Conservation (phyloP, 2,797 vertebrate genomes). For the Lemur catta region DNA sequence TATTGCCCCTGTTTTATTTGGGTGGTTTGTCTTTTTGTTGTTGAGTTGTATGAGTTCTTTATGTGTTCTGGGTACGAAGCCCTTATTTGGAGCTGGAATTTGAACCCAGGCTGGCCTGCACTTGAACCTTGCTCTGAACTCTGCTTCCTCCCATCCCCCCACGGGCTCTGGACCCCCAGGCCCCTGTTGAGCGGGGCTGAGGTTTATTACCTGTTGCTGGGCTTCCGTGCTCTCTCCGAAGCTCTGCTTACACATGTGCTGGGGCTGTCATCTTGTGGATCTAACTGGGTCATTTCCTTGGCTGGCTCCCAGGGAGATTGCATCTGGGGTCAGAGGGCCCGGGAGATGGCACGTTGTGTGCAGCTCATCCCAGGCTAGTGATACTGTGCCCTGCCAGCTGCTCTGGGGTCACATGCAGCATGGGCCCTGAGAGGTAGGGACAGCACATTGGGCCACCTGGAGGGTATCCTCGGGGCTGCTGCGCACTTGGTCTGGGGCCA, state of each 20-base stretch:
- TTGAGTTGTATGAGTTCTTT: neutral
- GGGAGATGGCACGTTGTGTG: accelerated
- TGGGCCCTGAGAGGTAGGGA: neutral
- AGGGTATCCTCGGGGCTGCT: neutral
- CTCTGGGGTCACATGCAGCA: neutral
- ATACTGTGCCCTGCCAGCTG: neutral
- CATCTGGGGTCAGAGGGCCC: neutral
- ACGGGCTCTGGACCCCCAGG: neutral
- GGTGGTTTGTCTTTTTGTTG: neutral
- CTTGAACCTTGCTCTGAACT: neutral
- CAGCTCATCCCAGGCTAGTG: neutral
- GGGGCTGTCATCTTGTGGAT: neutral
- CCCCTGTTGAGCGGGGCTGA: neutral
- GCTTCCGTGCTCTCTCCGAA: neutral
- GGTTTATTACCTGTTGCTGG: accelerated
- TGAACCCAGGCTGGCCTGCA: neutral
- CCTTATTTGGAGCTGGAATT: neutral
- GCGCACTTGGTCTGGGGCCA: neutral
- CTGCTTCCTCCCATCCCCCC: neutral
- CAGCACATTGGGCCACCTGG: neutral
- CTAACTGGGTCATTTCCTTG: neutral
- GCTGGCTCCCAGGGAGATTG: neutral
- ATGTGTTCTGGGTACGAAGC: accelerated
- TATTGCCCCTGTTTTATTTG: neutral
- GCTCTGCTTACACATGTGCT: neutral